A percentile compares a stretch with the other conserved stretches of the same genome.
These are phyloP conservation scores for Clarias gariepinus DNA, from an alignment of 2,113 vertebrate genomes.

Conservation along the genomic window DNA sequence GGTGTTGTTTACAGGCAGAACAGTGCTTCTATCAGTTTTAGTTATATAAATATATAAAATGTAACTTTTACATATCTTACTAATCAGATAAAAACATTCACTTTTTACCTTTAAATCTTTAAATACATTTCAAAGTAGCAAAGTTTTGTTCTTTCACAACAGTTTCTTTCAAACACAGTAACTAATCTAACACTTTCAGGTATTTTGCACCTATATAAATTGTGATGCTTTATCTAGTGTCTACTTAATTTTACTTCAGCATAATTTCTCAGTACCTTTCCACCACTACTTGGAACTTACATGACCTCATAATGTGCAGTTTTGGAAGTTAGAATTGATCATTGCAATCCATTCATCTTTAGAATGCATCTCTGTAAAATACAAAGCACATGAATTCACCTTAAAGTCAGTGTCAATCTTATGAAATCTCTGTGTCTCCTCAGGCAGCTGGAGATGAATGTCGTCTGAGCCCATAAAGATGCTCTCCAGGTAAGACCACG, in stretches of 20 bases:
- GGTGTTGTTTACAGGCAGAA: neutral
- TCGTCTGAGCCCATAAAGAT: conserved; percentile 81
- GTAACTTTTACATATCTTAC: neutral
- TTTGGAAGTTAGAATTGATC: neutral
- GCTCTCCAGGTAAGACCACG: conserved; percentile 78
- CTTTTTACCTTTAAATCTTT: neutral
- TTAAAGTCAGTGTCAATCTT: conserved; percentile 79
- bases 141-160: neutral
- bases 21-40: neutral
- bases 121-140: neutral
- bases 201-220: too few species aligned
- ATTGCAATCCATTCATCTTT: neutral
- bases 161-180: too few species aligned
- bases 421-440: conserved; percentile 73
- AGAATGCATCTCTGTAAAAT: neutral
- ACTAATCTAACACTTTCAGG: too few species aligned
- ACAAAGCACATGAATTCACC: conserved; percentile 59
- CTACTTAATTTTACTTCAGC: neutral
- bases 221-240: neutral
- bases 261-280: neutral
- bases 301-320: neutral
- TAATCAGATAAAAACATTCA: neutral
- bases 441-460: conserved; percentile 75
- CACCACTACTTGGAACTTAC: neutral
- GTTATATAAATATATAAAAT: neutral